Evolutionary conservation across 2,888 invertebrate species (phyloP).

Genomic region (Macrophya alboannulata): DNA sequence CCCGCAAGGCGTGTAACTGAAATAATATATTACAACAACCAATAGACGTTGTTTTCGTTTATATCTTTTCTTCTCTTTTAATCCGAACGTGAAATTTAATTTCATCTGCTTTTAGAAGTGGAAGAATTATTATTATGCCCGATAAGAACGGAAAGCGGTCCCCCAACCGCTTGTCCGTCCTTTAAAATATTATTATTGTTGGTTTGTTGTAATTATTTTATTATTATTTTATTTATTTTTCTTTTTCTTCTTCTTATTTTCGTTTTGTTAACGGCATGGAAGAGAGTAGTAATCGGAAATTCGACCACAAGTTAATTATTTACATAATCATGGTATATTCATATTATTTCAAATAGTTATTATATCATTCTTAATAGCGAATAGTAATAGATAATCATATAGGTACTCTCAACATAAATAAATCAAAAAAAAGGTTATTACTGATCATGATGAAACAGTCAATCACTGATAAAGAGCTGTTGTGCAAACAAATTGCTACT

Average conservation of each 20-base stretch:
- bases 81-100: not conserved
- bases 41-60: not conserved
- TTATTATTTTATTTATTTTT: not conserved
- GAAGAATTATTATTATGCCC: not conserved
- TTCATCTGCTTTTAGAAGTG: not conserved
- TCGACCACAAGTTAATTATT: constrained; percentile 65
- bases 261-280: constrained; percentile 1
- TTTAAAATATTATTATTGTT: not conserved
- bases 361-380: constrained; percentile 61
- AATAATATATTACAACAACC: not conserved
- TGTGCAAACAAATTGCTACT: constrained; percentile 57
- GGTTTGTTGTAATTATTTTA: not conserved
- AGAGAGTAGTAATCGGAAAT: constrained; percentile 54
- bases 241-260: not conserved
- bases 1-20: not conserved
- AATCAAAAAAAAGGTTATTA: constrained; percentile 65
- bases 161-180: constrained; percentile 1
- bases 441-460: constrained; percentile 62
- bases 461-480: constrained; percentile 57
- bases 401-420: constrained; percentile 70
- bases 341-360: constrained; percentile 63
- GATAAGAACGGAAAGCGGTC: not conserved
- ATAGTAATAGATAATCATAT: constrained; percentile 65
- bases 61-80: not conserved
- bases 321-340: constrained; percentile 67